Conservation (phyloP, 2,113 vertebrate genomes). For the Datnioides undecimradiatus region DNA sequence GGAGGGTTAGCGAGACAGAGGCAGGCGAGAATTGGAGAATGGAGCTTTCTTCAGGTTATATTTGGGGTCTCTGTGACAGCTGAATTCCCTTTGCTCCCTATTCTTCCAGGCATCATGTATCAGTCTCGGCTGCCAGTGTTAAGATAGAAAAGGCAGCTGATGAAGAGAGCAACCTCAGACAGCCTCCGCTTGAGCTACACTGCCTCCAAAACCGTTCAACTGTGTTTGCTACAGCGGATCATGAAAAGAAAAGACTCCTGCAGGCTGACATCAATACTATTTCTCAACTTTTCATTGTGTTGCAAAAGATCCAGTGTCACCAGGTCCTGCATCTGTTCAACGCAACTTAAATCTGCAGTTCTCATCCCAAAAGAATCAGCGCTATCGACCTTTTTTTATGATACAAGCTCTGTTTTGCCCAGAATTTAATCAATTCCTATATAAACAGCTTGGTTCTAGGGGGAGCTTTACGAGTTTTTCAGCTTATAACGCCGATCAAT, state of each 20-base stretch:
- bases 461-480: conserved; percentile 34
- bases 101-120: conserved; percentile 59
- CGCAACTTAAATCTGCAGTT: conserved; percentile 7
- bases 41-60: conserved; percentile 61
- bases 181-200: conserved; percentile 21
- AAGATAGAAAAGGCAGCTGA: conserved; percentile 40
- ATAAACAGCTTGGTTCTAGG: conserved; percentile 43
- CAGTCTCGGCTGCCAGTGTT: conserved; percentile 48
- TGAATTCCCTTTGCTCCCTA: conserved; percentile 59
- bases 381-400: conserved; percentile 40
- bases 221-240: conserved; percentile 9
- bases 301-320: conserved; percentile 7
- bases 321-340: conserved; percentile 25
- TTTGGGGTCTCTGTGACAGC: conserved; percentile 64
- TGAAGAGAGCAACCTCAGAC: conserved; percentile 53
- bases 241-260: conserved; percentile 21
- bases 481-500: conserved; percentile 39
- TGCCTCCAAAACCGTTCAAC: conserved; percentile 9
- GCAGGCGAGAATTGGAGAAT: conserved; percentile 23
- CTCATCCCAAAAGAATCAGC: conserved; percentile 30
- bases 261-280: conserved; percentile 19
- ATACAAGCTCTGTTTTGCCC: conserved; percentile 31
- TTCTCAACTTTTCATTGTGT: conserved; percentile 27
- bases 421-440: conserved; percentile 54
- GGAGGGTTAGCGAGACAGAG: background rate